These are phyloP conservation scores for Leistus spinibarbis DNA, from an alignment of 2,888 invertebrate species.

Conservation along the genomic window DNA sequence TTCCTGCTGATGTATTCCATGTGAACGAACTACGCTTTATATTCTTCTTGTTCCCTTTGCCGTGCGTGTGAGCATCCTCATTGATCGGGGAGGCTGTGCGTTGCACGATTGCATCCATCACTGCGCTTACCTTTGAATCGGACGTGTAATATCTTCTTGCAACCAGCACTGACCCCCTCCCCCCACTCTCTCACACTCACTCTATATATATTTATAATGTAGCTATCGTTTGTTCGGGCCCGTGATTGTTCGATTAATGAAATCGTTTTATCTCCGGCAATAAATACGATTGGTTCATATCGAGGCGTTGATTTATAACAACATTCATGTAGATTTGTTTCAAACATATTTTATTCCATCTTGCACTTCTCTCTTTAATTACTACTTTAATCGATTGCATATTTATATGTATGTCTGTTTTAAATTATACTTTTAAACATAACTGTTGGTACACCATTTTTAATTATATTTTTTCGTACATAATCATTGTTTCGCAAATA, in stretches of 20 bases:
- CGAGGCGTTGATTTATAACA: not conserved
- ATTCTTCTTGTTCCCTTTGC: not conserved
- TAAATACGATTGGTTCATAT: not conserved
- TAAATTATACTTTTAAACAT: too few relatives aligned
- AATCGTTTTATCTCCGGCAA: not conserved
- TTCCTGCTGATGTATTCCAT: constrained; percentile 4
- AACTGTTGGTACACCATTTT: too few relatives aligned
- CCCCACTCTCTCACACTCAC: not conserved
- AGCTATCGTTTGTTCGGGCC: not conserved
- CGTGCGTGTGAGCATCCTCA: not conserved
- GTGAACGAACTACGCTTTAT: constrained; percentile 10
- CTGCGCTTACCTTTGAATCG: constrained; percentile 13
- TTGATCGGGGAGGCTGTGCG: constrained; percentile 11
- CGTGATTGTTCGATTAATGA: constrained; percentile 7
- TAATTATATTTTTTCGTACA: too few relatives aligned
- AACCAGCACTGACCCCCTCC: not conserved
- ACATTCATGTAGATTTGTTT: not conserved
- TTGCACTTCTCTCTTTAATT: constrained; percentile 7
- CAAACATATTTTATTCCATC: constrained; percentile 19
- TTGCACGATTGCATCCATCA: constrained; percentile 20
- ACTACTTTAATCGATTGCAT: not conserved
- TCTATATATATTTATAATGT: not conserved
- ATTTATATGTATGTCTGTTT: not conserved
- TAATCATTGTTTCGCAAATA: too few relatives aligned
- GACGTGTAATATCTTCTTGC: constrained; percentile 11